Base-by-base conservation (phyloP, 2,888 invertebrate genomes). In the Volucella bombylans region DNA sequence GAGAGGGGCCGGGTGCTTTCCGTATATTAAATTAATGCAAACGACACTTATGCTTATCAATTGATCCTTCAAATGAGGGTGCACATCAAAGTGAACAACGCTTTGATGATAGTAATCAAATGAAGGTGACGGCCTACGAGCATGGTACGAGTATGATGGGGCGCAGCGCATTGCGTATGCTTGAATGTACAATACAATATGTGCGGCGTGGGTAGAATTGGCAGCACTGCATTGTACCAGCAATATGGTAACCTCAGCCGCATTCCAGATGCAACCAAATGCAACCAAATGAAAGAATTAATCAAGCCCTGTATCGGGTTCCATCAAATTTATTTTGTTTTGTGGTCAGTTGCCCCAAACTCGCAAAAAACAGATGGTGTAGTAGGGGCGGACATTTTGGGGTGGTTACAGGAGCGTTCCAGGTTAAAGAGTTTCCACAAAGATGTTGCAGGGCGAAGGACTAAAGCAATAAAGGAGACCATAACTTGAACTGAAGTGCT, bases 311-410 rank as follows among this genome's bases (percentile, higher is more conserved):
- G 74, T 73, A 69, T 73, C 54, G 79, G 64, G 68, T 83, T 83
- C 73, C 62, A 83, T 83, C 82, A 79, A 82, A 83, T 83, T 83
- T 59, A 79, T 83, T 83, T 83, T 79, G 83, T 79, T 83, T 71
- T 83, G 82, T 65, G 82, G 82, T 79, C 79, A 62, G 77, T 62
- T 61, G 62, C 77, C 77, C 52, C 77, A 61, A 77, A 82, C 67
- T 71, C 59, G 38, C 68, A 45, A 62, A 41, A n/a, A 49, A 52
- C 11, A 47, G 38, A 49, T 62, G 65, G 41, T 18, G 18, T 49
- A 38, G 15, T 45, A 41, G 47, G 65, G n/a, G 43, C 38, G 41
- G 57, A 18, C 10, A 15, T 14, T 23, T 23, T 3, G n/a, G 43
- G 41, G 38, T 45, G 31, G 23, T 0, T 11, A 2, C 55, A 55